Base-by-base conservation (phyloP, 2,113 vertebrate genomes). In the Holacanthus passer region DNA sequence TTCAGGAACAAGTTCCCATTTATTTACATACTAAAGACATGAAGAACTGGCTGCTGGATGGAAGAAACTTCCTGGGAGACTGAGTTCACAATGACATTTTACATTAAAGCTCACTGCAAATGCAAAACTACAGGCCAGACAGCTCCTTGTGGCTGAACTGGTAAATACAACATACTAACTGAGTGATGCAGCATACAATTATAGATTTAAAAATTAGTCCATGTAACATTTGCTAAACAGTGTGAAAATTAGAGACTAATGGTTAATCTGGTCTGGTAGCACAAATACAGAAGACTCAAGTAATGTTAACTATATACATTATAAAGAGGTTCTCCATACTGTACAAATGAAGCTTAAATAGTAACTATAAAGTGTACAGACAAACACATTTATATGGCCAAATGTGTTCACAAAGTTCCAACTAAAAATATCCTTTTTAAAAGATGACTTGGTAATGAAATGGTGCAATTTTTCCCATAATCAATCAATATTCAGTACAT, bases 81-180 rank as follows among this genome's bases (percentile, higher is more conserved):
- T 62, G 65, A 70, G 76, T 52, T 12, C 43, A 41, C 17, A 0
- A 1, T 35, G 20, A 27, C n/a, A 27, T 32, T 8, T n/a, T n/a
- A 31, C 7, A 45, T 29, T 4, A 24, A 35, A 50, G n/a, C 6
- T 45, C 3, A 19, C 14, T 55, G 35, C 19, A 52, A 41, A 24
- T 17, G 12, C 31, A 32, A 17, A 27, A 2, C 11, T 3, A 29
- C 48, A 64, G 2, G 3, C 35, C 0, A 65, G 50, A 4, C 22
- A 56, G 9, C 62, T 66, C 11, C 48, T 76, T 2, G 2, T 53
- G 60, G 73, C 35, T 55, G 73, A 76, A 65, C 2, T 76, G 60
- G 59, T 76, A 65, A 76, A 43, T 39, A 70, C 2, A 70, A 55
- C 47, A 19, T 19, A 58, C 13, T 52, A 22, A 52, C 52, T 7